These are phyloP conservation scores for Psittacula derbiana DNA, from an alignment of 2,797 vertebrate species.

Conservation along the genomic window DNA sequence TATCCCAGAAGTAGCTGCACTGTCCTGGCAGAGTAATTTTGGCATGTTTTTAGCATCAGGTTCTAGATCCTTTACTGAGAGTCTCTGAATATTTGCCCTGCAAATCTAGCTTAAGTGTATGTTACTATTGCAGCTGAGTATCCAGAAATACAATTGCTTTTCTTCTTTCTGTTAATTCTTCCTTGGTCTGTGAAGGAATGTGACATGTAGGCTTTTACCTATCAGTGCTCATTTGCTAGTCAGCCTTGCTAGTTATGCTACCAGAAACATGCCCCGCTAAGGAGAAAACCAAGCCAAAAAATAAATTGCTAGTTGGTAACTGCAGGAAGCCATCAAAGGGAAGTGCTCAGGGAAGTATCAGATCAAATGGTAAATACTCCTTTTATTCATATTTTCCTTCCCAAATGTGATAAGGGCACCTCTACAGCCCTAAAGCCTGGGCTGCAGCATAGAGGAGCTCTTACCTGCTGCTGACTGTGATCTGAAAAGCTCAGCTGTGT, in stretches of 20 bases:
- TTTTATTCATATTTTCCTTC: not conserved
- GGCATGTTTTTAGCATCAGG: not conserved
- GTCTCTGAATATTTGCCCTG: not conserved
- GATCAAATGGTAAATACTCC: not conserved
- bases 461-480: not conserved
- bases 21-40: not conserved
- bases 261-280: not conserved
- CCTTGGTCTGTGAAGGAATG: not conserved
- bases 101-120: not conserved
- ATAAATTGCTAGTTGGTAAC: not conserved
- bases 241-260: not conserved
- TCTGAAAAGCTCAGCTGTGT: not conserved
- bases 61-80: not conserved
- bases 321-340: not conserved
- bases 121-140: not conserved
- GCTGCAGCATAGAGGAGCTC: not conserved
- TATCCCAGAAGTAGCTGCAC: not conserved
- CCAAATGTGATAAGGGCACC: not conserved
- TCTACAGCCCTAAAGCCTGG: not conserved
- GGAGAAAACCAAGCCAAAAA: not conserved
- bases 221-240: not conserved
- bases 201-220: not conserved
- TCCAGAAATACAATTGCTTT: not conserved
- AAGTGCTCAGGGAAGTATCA: not conserved
- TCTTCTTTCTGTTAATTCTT: not conserved